Percentiles rank a stretch among this genome's conserved stretches.
Evolutionary conservation across 2,113 vertebrate species (phyloP).

Genomic region (Aldabrachelys gigantea): DNA sequence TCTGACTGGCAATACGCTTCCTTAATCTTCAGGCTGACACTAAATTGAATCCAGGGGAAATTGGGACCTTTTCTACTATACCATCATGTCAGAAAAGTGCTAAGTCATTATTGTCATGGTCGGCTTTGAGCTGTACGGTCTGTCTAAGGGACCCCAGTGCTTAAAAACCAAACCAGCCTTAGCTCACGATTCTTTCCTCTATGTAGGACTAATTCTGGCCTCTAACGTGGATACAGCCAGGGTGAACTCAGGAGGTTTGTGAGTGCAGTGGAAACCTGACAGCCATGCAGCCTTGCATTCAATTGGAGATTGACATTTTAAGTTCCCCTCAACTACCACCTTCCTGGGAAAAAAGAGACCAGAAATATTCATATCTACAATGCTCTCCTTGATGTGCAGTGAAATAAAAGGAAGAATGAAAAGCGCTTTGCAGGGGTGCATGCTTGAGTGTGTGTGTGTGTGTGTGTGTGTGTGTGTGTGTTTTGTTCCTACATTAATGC

Average conservation of each 20-base stretch:
- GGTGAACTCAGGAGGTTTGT: neutral
- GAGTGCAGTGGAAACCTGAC: neutral
- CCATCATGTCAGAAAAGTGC: neutral
- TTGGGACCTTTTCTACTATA: neutral
- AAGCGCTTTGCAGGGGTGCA: neutral
- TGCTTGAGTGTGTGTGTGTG: neutral
- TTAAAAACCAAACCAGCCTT: neutral
- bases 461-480: neutral
- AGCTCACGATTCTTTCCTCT: neutral
- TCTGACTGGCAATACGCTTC: neutral
- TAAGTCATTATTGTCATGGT: neutral
- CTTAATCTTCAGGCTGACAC: neutral
- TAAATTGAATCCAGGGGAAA: neutral
- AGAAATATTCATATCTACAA: neutral
- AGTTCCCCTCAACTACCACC: neutral
- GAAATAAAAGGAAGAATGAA: neutral
- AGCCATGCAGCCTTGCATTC: neutral
- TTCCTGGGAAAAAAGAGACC: neutral
- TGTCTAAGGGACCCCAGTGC: neutral
- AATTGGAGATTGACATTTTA: neutral
- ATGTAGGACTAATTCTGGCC: neutral
- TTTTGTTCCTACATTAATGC: conserved; percentile 13
- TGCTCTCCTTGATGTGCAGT: neutral
- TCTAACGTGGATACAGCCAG: fast-evolving
- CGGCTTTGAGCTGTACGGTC: neutral